A percentile compares a stretch with the other conserved stretches of the same genome.
These are phyloP conservation scores for Drosophila ironensis DNA, from an alignment of 1,140 invertebrate genomes.

Conservation along the genomic window DNA sequence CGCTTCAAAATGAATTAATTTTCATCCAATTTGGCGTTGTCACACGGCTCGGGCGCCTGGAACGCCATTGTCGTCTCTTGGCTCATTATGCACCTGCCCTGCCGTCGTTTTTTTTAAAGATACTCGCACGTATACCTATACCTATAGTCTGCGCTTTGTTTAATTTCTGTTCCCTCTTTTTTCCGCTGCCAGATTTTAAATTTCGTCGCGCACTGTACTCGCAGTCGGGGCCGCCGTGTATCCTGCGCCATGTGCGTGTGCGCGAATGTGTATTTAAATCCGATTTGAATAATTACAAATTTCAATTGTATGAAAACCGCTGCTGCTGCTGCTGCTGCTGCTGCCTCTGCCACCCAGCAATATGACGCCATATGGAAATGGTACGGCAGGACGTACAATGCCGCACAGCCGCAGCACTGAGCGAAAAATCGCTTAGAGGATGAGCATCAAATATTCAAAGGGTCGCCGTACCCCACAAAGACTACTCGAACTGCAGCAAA, in stretches of 20 bases:
- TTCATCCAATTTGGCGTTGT: slow-evolving; percentile 72
- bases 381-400: slow-evolving; percentile 26
- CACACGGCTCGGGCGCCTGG: slow-evolving; percentile 20
- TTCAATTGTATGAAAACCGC: slow-evolving; percentile 74
- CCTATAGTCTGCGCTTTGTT: slow-evolving; percentile 34
- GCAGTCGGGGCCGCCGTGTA: slow-evolving; percentile 2
- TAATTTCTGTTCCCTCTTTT: slow-evolving; percentile 28
- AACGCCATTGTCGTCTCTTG: slow-evolving; percentile 43
- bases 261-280: slow-evolving; percentile 75
- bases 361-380: slow-evolving; percentile 78
- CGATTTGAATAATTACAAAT: slow-evolving; percentile 80
- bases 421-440: no score
- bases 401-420: no score
- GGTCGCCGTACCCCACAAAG: no score
- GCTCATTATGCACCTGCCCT: slow-evolving; percentile 64
- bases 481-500: no score
- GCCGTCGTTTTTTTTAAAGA: slow-evolving; percentile 14
- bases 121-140: slow-evolving; percentile 1
- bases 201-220: slow-evolving; percentile 10
- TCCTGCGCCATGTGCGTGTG: slow-evolving; percentile 13
- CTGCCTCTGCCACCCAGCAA: slow-evolving; percentile 39
- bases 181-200: slow-evolving; percentile 44
- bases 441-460: no score
- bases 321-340: slow-evolving; percentile 38
- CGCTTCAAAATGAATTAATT: slow-evolving; percentile 80